phyloP scores from a whole-genome alignment of 2,888 invertebrate genomes.

The Sarcophaga subvicina region DNA sequence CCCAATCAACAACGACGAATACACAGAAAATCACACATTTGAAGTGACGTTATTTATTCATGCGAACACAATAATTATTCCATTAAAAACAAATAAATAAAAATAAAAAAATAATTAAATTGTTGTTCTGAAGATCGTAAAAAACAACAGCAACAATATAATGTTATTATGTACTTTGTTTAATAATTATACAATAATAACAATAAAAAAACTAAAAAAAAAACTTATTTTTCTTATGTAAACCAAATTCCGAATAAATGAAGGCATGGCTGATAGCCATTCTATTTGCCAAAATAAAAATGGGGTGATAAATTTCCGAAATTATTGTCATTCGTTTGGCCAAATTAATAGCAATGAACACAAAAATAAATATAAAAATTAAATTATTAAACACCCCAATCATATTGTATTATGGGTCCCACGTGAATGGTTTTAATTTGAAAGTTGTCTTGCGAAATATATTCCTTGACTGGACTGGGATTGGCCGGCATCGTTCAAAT shows the following conservation, averaged over 20 bases:
- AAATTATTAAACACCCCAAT: background rate
- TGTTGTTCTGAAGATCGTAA: constrained; percentile 11
- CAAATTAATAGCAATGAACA: background rate
- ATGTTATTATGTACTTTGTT: background rate
- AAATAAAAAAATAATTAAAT: constrained; percentile 11
- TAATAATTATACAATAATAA: background rate
- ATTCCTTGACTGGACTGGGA: background rate
- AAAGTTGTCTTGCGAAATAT: constrained; percentile 27
- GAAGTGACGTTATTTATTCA: constrained; percentile 35
- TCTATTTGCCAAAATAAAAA: background rate
- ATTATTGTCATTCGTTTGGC: background rate
- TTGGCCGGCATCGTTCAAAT: constrained; percentile 18
- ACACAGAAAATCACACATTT: background rate
- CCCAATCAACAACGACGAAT: background rate
- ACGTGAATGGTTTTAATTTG: constrained; percentile 1
- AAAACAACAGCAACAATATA: background rate
- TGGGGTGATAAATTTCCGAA: background rate
- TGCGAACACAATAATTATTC: constrained; percentile 6
- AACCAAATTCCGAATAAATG: background rate
- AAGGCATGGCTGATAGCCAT: background rate
- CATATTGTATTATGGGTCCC: constrained; percentile 4
- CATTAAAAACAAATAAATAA: constrained; percentile 9
- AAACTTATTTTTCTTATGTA: background rate
- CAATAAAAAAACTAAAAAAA: background rate
- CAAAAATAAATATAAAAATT: background rate